These are phyloP conservation scores for Zeuzera pyrina DNA, from an alignment of 2,888 invertebrate genomes.

Conservation along the genomic window DNA sequence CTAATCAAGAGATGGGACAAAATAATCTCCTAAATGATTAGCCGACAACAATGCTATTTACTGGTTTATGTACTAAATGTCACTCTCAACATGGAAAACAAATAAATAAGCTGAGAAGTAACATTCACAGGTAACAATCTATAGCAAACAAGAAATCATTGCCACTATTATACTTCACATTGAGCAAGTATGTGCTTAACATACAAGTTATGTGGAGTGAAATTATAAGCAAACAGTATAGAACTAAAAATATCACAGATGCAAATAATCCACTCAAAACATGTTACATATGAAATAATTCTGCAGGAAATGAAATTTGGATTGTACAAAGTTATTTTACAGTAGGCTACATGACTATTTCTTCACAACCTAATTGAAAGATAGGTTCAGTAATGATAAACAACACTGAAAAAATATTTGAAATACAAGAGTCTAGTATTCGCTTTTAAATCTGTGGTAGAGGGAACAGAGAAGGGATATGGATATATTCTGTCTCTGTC, in stretches of 20 bases:
- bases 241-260: conserved; percentile 68
- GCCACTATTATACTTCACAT: conserved; percentile 2
- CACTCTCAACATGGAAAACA: conserved; percentile 51
- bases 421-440: too few species aligned
- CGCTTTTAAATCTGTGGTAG: too few species aligned
- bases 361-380: too few species aligned
- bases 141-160: conserved; percentile 17
- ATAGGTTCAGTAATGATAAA: too few species aligned
- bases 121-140: conserved; percentile 23
- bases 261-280: conserved; percentile 42
- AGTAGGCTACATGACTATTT: too few species aligned
- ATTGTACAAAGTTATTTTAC: too few species aligned
- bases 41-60: conserved; percentile 12
- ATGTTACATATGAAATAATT: too few species aligned
- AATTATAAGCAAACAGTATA: conserved; percentile 49
- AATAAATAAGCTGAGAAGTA: conserved; percentile 49
- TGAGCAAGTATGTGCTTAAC: not conserved
- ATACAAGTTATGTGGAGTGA: conserved; percentile 32
- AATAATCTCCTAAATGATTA: conserved; percentile 30
- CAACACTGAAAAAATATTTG: too few species aligned
- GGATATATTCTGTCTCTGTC: too few species aligned
- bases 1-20: conserved; percentile 28
- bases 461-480: too few species aligned
- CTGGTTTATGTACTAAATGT: conserved; percentile 11
- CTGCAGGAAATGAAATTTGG: too few species aligned